Base-by-base conservation (phyloP, 2,797 vertebrate genomes). In the Enteromius argenteus region DNA sequence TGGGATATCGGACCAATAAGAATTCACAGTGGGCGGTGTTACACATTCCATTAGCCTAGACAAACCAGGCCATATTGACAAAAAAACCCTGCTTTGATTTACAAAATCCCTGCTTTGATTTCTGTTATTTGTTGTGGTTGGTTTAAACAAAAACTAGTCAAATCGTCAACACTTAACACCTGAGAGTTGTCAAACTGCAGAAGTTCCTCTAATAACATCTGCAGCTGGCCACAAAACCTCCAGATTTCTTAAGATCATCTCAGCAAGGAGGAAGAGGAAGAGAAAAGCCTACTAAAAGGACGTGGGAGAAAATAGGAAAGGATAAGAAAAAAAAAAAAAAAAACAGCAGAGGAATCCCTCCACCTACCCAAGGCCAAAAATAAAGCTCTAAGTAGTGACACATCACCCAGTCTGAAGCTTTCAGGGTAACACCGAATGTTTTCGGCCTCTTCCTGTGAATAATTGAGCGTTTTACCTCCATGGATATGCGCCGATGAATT, bases 401-500 rank as follows among this genome's bases (percentile, higher is more conserved):
- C 78, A 68, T 72, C 46, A 58, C 17, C 69, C 32, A 23, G 71
- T 83, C 75, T 67, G 37, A 85, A 49, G 67, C 74, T 79, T 88
- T 88, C 64, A 71, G 51, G 69, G 37, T 56, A 77, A 10, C 27
- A 39, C 73, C 77, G 13, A 53, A 44, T 19, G 8, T 39, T 62
- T 79, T 49, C 60, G 39, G 39, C 64, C 13, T 46, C 69, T 58
- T 23, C 11, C 49, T 56, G 49, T 49, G 35, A 81, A 74, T 39
- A 79, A 35, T 1, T 53, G 56, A 73, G 77, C 15, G 81, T 89
- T 90, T 95, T 92, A 98, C 98, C 97, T 99, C 98, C 97, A 99
- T 98, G 83, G 98, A 99, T 93, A 99, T 99, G 80, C 98, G 94
- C n/a, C 98, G 95, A 81, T 99, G 97, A 89, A 96, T 91, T 85